These are phyloP conservation scores for Conus ventricosus DNA, from an alignment of 1,140 invertebrate species.

Conservation along the genomic window DNA sequence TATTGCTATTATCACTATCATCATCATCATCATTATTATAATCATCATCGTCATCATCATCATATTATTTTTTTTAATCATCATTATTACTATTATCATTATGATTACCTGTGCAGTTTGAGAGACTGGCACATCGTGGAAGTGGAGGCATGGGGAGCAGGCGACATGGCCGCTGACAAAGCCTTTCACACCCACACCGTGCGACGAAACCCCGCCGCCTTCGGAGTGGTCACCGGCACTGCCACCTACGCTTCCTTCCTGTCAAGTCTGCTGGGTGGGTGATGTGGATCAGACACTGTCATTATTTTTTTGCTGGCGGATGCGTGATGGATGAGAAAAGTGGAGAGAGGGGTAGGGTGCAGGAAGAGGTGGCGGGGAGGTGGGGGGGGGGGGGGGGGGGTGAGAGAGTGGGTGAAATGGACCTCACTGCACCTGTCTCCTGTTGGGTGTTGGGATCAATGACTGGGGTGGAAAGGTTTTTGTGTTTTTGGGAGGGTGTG, in stretches of 20 bases:
- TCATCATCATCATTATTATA: no score
- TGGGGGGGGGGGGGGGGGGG: no score
- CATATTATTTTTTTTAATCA: no score
- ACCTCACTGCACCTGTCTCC: no score
- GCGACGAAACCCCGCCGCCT: slow-evolving; percentile 78
- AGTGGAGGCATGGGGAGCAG: slow-evolving; percentile 77
- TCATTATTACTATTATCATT: not conserved
- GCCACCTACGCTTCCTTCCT: slow-evolving; percentile 79
- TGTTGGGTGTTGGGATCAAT: no score
- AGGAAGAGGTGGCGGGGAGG: no score
- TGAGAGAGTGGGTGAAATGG: no score
- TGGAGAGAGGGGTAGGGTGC: not conserved
- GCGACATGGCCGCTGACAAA: slow-evolving; percentile 66
- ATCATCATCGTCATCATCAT: no score
- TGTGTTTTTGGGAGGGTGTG: no score
- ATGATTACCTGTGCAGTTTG: slow-evolving; percentile 69
- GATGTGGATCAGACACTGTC: not conserved
- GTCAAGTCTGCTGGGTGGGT: slow-evolving; percentile 74
- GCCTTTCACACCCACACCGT: slow-evolving; percentile 77
- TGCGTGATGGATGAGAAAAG: not conserved
- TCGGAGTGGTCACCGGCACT: slow-evolving; percentile 78
- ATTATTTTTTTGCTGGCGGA: not conserved
- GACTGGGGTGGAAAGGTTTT: no score
- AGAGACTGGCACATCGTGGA: slow-evolving; percentile 80
- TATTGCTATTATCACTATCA: no score